Conservation (phyloP, 2,113 vertebrate species). For the Barnardius zonarius region DNA sequence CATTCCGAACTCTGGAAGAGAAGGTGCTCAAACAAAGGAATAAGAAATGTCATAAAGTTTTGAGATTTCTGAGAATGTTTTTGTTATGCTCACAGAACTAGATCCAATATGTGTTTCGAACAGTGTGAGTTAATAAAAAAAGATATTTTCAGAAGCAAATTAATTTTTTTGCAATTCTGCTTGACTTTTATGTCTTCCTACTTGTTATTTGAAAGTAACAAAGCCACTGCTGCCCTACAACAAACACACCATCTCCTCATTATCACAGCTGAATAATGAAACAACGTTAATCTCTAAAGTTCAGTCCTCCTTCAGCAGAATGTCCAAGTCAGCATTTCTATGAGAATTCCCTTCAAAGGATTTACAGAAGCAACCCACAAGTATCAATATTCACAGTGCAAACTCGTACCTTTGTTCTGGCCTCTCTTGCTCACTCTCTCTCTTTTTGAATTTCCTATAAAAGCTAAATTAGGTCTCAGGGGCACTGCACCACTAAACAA, state of each 20-base stretch:
- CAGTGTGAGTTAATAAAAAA: background rate
- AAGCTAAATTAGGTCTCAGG: constrained; percentile 81
- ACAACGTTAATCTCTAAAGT: background rate
- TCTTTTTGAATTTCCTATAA: constrained; percentile 77
- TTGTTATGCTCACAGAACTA: background rate
- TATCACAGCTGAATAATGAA: constrained; percentile 2
- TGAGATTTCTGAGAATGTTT: background rate
- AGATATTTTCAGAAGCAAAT: background rate
- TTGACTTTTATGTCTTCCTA: background rate
- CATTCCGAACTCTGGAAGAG: background rate
- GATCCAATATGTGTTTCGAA: background rate
- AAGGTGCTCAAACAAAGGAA: background rate
- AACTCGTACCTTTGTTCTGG: constrained; percentile 69
- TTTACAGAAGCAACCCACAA: constrained; percentile 68
- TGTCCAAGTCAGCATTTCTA: constrained; percentile 69
- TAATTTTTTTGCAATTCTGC: constrained; percentile 8
- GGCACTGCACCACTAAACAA: constrained; percentile 73
- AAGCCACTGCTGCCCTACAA: background rate
- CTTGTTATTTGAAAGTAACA: background rate
- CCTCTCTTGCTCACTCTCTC: constrained; percentile 57
- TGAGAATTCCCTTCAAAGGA: constrained; percentile 65
- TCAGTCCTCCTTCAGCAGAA: constrained; percentile 9
- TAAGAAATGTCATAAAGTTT: background rate
- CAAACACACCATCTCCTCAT: background rate
- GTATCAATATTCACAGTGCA: constrained; percentile 74